Evolutionary conservation across 2,113 vertebrate genomes (phyloP).

Genomic region (Machaerirhynchus nigripectus): DNA sequence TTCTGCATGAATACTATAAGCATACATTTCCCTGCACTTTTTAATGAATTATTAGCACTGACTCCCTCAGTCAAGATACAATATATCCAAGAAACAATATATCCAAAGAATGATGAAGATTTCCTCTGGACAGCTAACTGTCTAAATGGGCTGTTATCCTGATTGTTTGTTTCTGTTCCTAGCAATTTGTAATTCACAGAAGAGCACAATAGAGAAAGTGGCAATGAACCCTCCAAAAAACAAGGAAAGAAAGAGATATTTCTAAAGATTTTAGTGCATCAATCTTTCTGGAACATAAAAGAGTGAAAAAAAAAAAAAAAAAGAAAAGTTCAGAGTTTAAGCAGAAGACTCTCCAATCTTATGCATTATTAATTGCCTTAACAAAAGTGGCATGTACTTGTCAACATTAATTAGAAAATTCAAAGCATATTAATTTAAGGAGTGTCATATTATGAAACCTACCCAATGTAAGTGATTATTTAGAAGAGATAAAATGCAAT

Average conservation of each 20-base stretch:
- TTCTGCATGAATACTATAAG: neutral
- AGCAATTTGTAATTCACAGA: neutral
- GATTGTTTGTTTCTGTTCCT: neutral
- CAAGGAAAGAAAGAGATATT: neutral
- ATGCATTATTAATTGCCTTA: constrained; percentile 37
- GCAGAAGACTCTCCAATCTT: neutral
- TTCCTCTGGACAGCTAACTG: neutral
- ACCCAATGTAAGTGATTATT: neutral
- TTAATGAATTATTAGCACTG: neutral
- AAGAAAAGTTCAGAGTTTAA: neutral
- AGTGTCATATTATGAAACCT: neutral
- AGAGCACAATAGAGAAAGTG: neutral
- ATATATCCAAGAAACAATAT: neutral
- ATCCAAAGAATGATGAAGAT: neutral
- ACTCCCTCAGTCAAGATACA: neutral
- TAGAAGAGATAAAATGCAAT: neutral
- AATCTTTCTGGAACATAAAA: neutral
- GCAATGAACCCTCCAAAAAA: neutral
- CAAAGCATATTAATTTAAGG: constrained; percentile 15
- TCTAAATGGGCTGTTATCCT: neutral
- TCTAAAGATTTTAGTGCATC: neutral
- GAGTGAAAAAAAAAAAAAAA: neutral
- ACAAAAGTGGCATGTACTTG: neutral
- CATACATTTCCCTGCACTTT: neutral
- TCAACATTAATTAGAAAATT: constrained; percentile 34